Conservation (phyloP, 1,140 invertebrate species). For the Homarus americanus region DNA sequence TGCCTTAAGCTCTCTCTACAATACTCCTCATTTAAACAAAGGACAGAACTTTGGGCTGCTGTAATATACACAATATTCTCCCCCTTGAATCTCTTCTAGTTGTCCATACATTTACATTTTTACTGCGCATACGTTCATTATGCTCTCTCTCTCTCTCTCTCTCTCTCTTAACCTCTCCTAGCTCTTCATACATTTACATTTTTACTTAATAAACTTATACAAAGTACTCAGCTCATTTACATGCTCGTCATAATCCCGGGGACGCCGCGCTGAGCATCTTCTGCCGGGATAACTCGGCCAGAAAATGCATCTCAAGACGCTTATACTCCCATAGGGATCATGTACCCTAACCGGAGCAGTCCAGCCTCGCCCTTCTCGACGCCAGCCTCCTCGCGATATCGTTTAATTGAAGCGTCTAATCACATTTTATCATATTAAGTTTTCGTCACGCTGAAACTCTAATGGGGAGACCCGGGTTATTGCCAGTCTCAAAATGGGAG, state of each 20-base stretch:
- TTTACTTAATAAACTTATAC: slow-evolving; percentile 17
- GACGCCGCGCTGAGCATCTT: background rate
- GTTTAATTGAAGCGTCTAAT: slow-evolving; percentile 48
- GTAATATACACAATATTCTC: no score
- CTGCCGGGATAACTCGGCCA: background rate
- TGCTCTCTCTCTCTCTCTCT: no score
- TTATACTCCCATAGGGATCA: background rate
- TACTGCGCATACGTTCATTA: no score
- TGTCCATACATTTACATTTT: no score
- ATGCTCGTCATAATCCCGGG: slow-evolving; percentile 20
- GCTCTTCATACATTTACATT: slow-evolving; percentile 24
- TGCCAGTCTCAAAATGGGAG: no score
- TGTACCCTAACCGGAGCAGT: background rate
- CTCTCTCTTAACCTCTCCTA: no score
- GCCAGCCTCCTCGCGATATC: background rate
- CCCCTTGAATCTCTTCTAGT: no score
- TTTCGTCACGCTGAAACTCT: slow-evolving; percentile 11
- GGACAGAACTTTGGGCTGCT: no score
- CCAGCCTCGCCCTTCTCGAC: slow-evolving; percentile 11
- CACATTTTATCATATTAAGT: slow-evolving; percentile 46
- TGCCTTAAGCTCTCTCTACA: no score
- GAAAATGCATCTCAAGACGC: background rate
- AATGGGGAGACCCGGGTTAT: background rate
- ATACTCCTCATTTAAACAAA: no score
- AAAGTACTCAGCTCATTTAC: slow-evolving; percentile 29